Evolutionary conservation across 2,113 vertebrate genomes (phyloP), one percentile per base, ranked within the genome.

Genomic region (Phaetusa simplex): DNA sequence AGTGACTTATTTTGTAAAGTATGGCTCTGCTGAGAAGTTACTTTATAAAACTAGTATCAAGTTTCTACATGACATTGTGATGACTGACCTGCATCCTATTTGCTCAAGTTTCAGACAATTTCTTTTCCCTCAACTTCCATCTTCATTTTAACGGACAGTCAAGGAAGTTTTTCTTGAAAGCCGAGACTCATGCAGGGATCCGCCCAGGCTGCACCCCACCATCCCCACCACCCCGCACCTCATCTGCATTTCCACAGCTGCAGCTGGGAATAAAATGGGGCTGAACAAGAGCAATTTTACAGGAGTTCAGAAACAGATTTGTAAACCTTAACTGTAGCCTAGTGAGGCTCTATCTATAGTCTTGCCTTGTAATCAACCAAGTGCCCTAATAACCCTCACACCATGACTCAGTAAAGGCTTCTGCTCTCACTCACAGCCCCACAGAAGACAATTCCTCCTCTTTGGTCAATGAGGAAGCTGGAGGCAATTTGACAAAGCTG

Each of bases 241-340:
- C 40, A 36, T 3, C 43, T 59, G 56, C 38, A 11, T 30, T 52
- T 82, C 45, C 80, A 47, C 22, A 55, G 53, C 61, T 73, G 42
- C 34, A 78, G n/a, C 38, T 61, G 43, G 9, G 18, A 82, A 45
- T 12, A 36, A 38, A 0, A 0, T 5, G 22, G 7, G 19, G 32
- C 18, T 55, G 9, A 65, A 26, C 2, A 65, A 29, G 7, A 66
- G 21, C 4, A 0, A 49, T 30, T 73, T 40, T 26, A 36, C 24
- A 87, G 27, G 34, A 53, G 27, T 58, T 89, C 11, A 58, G 38
- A 62, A 73, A 62, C 8, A 2, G 24, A 27, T 30, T 49, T 53
- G 53, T 53, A 38, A 86, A 27, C 21, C 7, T 26, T 36, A 71
- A 52, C 53, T 62, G 24, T 1, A 74, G 45, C 69, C 40, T 34